Base-by-base conservation (phyloP, 2,888 invertebrate species). In the Malachius bipustulatus region DNA sequence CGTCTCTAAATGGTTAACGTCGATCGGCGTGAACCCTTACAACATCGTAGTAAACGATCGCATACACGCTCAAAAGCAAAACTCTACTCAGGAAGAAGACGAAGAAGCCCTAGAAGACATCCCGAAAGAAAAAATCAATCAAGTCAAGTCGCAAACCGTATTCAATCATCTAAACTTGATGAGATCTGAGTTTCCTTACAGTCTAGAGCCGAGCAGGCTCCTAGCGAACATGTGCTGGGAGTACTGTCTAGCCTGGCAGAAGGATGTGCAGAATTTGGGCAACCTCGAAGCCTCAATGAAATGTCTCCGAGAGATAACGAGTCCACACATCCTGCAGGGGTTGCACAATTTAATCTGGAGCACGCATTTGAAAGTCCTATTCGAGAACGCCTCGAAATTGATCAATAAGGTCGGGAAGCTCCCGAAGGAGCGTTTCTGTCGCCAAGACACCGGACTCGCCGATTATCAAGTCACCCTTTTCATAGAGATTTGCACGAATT, bases 151-250 rank as follows among this genome's bases (percentile, higher is more conserved):
- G 3, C 51, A 56, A 41, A 65, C 65, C 15, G 66, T 78, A 32
- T 70, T 77, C 36, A 71, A 75, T 44, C 71, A 76, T 54, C 54
- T 82, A 2, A 69, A 71, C 14, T 59, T 80, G 14, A 59, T 87
- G 37, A 75, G 76, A 32, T 69, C 71, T 29, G 82, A 87, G 52
- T 93, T 93, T 57, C 93, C 93, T 0, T 77, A 84, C 46, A 91
- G 90, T 57, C 68, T 90, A 35, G 75, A 80, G 36, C 72, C 81
- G 1, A 80, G 83, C 50, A 75, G 81, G 26, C 64, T 94, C 26
- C 66, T 91, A 32, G 76, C 83, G 9, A 88, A 91, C 56, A 79
- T 91, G 71, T 77, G 81, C 45, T 93, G 93, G 93, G 91, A 93
- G 59, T 89, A 84, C 56, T 77, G 85, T 35, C 73, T 83, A 45